Conservation (phyloP, 92 coral and sea anemone species). For the Porites rus region DNA sequence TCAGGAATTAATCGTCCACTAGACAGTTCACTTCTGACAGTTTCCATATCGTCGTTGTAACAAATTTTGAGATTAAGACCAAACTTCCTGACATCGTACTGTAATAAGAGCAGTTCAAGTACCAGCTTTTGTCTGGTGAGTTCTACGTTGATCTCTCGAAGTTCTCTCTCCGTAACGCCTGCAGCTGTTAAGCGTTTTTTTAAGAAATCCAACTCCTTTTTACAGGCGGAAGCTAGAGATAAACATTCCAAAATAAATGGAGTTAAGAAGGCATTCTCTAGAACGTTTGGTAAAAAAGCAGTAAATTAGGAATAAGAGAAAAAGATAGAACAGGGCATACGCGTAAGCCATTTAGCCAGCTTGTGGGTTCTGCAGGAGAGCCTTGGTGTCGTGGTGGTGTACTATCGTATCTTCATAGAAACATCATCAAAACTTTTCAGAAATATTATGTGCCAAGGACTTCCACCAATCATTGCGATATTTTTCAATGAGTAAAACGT, state of each 20-base stretch:
- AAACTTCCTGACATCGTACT: constrained; percentile 13
- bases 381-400: no score
- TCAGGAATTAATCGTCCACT: constrained; percentile 13
- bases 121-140: constrained; percentile 62
- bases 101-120: constrained; percentile 55
- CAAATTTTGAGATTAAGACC: background rate
- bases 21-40: constrained; percentile 4
- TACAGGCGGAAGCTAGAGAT: background rate
- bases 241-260: background rate
- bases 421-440: no score
- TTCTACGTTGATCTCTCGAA: constrained; percentile 62
- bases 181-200: constrained; percentile 40
- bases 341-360: no score
- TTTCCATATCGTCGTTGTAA: background rate
- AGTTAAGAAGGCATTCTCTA: background rate
- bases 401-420: no score
- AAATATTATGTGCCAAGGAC: no score
- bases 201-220: constrained; percentile 52
- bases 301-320: no score
- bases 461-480: no score
- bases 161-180: constrained; percentile 50
- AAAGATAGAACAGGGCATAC: no score
- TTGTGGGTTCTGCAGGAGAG: no score
- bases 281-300: no score
- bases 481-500: no score